Conservation (phyloP, 2,797 vertebrate species). For the Chelidonichthys spinosus region DNA sequence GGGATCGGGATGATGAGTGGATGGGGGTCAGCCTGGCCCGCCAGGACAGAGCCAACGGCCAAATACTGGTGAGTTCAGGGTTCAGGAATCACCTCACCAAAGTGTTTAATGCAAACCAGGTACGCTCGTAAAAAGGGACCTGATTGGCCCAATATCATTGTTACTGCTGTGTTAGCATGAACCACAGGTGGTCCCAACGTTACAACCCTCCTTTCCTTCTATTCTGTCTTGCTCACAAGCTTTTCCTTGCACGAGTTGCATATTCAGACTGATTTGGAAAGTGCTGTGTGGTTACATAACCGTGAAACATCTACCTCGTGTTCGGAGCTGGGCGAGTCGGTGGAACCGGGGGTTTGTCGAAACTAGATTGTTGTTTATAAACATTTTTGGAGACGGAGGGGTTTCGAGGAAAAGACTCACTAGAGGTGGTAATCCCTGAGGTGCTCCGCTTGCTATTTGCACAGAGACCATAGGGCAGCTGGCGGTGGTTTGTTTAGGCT, state of each 20-base stretch:
- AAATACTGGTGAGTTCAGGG: conserved; percentile 90
- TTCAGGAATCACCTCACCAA: conserved; percentile 25
- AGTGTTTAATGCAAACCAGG: conserved; percentile 60
- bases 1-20: conserved; percentile 95
- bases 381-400: conserved; percentile 8
- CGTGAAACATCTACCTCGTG: conserved; percentile 56
- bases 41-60: conserved; percentile 89
- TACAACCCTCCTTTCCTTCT: conserved; percentile 32
- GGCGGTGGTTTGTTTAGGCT: conserved; percentile 77
- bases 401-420: conserved; percentile 43
- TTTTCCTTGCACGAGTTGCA: conserved; percentile 20
- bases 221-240: conserved; percentile 34
- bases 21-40: conserved; percentile 98
- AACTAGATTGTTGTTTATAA: conserved; percentile 48
- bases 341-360: conserved; percentile 46
- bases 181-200: conserved; percentile 71
- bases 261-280: conserved; percentile 48
- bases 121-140: conserved; percentile 56
- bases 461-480: conserved; percentile 74
- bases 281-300: conserved; percentile 56
- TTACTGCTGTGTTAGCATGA: conserved; percentile 62
- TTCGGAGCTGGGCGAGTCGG: conserved; percentile 46
- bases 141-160: conserved; percentile 70
- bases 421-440: conserved; percentile 59
- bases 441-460: conserved; percentile 67